These are phyloP conservation scores for Lochmaea crataegi DNA, from an alignment of 2,888 invertebrate species.

Conservation along the genomic window DNA sequence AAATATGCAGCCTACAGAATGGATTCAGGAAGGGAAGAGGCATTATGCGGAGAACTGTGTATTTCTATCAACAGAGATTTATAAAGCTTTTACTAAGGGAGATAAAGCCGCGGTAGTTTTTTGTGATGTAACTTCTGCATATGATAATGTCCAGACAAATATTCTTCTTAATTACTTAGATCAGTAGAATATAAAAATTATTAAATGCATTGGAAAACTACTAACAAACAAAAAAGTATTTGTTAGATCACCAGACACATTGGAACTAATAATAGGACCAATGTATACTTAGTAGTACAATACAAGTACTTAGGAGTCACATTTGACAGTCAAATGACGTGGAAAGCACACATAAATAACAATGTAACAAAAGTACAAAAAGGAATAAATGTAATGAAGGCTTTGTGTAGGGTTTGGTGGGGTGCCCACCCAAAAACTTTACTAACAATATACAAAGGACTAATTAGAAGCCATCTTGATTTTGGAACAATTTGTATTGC, in stretches of 20 bases:
- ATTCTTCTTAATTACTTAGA: background rate
- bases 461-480: slow-evolving; percentile 36
- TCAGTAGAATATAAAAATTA: background rate
- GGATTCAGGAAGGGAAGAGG: slow-evolving; percentile 25
- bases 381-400: slow-evolving; percentile 35
- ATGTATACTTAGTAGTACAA: background rate
- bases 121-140: slow-evolving; percentile 17
- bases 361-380: slow-evolving; percentile 22
- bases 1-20: background rate
- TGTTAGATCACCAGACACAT: background rate
- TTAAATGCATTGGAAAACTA: background rate
- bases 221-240: slow-evolving; percentile 5
- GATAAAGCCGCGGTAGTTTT: slow-evolving; percentile 5
- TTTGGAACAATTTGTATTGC: slow-evolving; percentile 18
- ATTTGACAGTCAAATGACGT: slow-evolving; percentile 27
- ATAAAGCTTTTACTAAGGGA: slow-evolving; percentile 5
- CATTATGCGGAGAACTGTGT: slow-evolving; percentile 9
- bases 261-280: slow-evolving; percentile 17
- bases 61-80: slow-evolving; percentile 3
- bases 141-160: slow-evolving; percentile 20
- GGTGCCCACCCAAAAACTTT: slow-evolving; percentile 34
- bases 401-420: slow-evolving; percentile 36
- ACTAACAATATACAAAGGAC: slow-evolving; percentile 24
- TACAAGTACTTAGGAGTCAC: slow-evolving; percentile 38
- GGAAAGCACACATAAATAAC: slow-evolving; percentile 29